phyloP scores from a whole-genome alignment of 2,113 vertebrate genomes.

The Bos indicus region DNA sequence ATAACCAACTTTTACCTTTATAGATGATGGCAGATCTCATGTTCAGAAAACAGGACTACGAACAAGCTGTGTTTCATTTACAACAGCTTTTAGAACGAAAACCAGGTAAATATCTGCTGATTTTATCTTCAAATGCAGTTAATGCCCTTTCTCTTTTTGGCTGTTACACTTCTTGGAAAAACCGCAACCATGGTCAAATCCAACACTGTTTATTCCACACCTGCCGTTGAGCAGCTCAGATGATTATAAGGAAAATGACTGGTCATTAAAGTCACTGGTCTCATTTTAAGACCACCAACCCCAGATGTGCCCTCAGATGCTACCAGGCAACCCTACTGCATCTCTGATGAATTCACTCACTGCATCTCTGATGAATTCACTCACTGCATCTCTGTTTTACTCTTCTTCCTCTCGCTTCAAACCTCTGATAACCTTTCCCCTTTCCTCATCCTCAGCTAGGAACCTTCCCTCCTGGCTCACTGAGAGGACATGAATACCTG shows the following conservation, averaged over 20 bases:
- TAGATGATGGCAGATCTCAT: conserved; percentile 99
- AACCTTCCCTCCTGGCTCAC: background rate
- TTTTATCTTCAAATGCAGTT: background rate
- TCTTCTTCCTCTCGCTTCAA: background rate
- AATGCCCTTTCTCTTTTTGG: background rate
- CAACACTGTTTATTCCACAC: background rate
- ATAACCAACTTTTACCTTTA: conserved; percentile 47
- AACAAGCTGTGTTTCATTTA: conserved; percentile 94
- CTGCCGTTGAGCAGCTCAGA: background rate
- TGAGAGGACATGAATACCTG: background rate
- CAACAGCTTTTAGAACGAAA: conserved; percentile 94
- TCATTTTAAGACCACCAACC: background rate
- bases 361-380: background rate
- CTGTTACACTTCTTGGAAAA: background rate
- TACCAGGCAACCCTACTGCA: background rate
- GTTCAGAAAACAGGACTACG: conserved; percentile 97
- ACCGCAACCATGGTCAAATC: background rate
- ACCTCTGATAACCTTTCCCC: background rate
- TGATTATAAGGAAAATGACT: background rate
- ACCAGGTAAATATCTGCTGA: conserved; percentile 82
- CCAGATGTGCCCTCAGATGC: background rate
- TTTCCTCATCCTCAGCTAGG: background rate
- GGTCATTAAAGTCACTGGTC: background rate
- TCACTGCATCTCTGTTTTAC: background rate
- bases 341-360: background rate